Evolutionary conservation across 2,888 invertebrate species (phyloP).

Genomic region (Macaria notata): DNA sequence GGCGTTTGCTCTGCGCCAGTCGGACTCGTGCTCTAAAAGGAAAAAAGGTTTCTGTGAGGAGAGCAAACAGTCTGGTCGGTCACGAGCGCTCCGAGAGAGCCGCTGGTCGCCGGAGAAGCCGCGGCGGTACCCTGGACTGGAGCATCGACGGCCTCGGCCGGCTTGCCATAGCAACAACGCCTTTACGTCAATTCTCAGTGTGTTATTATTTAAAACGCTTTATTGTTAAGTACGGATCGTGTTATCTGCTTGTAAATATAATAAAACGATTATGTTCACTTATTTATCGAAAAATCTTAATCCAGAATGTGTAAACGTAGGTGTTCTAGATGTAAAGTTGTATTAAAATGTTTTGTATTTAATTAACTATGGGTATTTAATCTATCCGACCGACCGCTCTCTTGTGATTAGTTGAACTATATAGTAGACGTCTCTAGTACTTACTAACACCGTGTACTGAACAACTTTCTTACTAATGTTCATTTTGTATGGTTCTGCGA

Average conservation of each 20-base stretch:
- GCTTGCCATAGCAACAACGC: constrained; percentile 76
- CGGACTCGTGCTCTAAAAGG: constrained; percentile 77
- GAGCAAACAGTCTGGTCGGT: constrained; percentile 75
- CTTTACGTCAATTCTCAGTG: constrained; percentile 82
- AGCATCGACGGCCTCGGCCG: constrained; percentile 61
- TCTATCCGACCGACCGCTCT: constrained; percentile 77
- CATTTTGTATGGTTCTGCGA: constrained; percentile 53
- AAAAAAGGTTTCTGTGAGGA: constrained; percentile 76
- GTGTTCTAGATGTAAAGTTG: constrained; percentile 80
- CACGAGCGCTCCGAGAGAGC: constrained; percentile 75
- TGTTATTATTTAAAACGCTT: constrained; percentile 82
- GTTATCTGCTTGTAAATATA: constrained; percentile 82
- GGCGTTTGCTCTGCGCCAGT: constrained; percentile 77
- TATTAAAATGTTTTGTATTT: constrained; percentile 80
- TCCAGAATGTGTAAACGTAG: constrained; percentile 77
- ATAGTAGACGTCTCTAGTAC: constrained; percentile 57
- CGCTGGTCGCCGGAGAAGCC: constrained; percentile 54
- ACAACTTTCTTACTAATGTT: constrained; percentile 52
- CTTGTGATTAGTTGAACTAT: constrained; percentile 70
- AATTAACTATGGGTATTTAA: constrained; percentile 79
- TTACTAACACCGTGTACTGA: constrained; percentile 58
- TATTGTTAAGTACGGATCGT: constrained; percentile 74
- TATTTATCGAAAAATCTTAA: constrained; percentile 79
- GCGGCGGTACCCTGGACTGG: constrained; percentile 8
- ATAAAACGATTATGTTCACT: constrained; percentile 75